phyloP scores from a whole-genome alignment of 2,797 vertebrate species.

The Coregonus ussuriensis region DNA sequence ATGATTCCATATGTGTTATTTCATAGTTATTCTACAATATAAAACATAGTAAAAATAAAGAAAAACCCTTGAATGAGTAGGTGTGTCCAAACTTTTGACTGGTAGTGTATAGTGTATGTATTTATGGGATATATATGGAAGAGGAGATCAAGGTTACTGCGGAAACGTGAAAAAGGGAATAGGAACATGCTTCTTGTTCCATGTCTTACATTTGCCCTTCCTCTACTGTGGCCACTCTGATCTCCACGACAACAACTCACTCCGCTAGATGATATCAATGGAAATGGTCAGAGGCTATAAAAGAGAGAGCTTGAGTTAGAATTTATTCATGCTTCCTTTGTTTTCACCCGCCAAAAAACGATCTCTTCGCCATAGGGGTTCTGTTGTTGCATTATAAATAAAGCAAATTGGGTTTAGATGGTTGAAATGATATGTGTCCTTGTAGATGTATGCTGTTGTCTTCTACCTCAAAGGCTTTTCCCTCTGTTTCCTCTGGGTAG shows the following conservation, averaged over 20 bases:
- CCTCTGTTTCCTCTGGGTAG: slow-evolving; percentile 23
- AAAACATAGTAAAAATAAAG: too few species aligned
- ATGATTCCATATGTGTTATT: too few species aligned
- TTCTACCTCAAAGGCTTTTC: slow-evolving; percentile 42
- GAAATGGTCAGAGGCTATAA: slow-evolving; percentile 50
- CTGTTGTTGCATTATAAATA: slow-evolving; percentile 51
- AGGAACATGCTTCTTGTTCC: slow-evolving; percentile 49
- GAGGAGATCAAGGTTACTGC: slow-evolving; percentile 41
- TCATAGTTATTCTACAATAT: too few species aligned
- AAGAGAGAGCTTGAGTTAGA: slow-evolving; percentile 56
- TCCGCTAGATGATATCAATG: slow-evolving; percentile 52
- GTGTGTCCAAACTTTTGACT: too few species aligned
- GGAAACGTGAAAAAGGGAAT: slow-evolving; percentile 27
- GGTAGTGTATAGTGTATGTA: too few species aligned
- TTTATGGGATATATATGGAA: slow-evolving; percentile 14
- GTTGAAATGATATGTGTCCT: slow-evolving; percentile 26
- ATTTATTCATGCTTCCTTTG: not conserved
- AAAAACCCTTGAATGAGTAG: too few species aligned
- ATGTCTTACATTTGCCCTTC: slow-evolving; percentile 54
- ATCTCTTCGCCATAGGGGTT: slow-evolving; percentile 39
- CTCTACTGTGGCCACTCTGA: slow-evolving; percentile 41
- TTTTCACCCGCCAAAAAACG: slow-evolving; percentile 36
- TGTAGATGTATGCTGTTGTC: slow-evolving; percentile 46
- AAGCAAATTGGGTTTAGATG: slow-evolving; percentile 59
- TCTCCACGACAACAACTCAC: slow-evolving; percentile 46